Evolutionary conservation across 2,888 invertebrate genomes (phyloP).

Genomic region (Leptura quadrifasciata): DNA sequence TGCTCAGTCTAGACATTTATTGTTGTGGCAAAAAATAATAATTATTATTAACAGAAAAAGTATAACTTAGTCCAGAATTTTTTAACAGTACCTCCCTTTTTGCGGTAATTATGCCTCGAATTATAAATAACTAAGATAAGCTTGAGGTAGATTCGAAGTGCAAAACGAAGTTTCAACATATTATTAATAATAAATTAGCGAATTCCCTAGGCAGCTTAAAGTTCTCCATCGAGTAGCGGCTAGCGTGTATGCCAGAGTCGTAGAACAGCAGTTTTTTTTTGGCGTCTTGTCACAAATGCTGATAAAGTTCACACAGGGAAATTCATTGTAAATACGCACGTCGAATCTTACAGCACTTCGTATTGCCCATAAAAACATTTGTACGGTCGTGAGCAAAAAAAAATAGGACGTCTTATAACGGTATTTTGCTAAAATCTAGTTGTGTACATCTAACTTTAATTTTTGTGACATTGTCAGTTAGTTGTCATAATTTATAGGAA

Average conservation of each 20-base stretch:
- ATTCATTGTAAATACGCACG: no score
- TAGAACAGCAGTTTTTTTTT: neutral
- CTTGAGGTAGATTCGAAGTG: constrained; percentile 20
- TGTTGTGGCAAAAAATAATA: neutral
- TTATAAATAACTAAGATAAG: constrained; percentile 14
- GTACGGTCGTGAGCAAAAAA: no score
- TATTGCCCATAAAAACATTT: no score
- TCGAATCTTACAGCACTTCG: no score
- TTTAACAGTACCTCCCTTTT: neutral
- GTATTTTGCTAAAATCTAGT: no score
- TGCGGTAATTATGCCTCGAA: neutral
- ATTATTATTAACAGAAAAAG: neutral
- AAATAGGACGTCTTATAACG: no score
- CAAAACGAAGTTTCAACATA: constrained; percentile 19
- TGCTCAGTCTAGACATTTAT: neutral
- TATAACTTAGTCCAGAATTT: neutral
- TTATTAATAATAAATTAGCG: constrained; percentile 33
- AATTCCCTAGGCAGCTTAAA: constrained; percentile 23
- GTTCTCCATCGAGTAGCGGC: constrained; percentile 12
- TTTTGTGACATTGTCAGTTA: no score
- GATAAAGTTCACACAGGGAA: no score
- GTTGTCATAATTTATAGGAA: no score
- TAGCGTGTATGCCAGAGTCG: constrained; percentile 10
- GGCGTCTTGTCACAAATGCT: no score
- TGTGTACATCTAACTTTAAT: no score